A percentile compares a stretch with the other conserved stretches of the same genome.
phyloP scores from a whole-genome alignment of 2,888 invertebrate species.

The Lithosia quadra region DNA sequence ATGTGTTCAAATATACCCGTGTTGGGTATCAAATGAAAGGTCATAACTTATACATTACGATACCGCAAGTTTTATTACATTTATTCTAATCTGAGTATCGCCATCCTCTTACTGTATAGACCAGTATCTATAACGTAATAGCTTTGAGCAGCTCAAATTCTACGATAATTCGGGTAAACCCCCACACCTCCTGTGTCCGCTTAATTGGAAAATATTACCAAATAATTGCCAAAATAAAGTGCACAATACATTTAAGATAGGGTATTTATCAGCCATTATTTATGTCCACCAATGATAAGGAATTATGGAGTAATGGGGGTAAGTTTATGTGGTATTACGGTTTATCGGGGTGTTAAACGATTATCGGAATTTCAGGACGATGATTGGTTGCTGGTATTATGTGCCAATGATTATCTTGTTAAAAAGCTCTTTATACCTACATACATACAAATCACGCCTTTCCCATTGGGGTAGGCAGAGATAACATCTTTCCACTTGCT shows the following conservation, averaged over 20 bases:
- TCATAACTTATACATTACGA: too few relatives aligned
- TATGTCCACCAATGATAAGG: constrained; percentile 59
- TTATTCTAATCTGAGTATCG: constrained; percentile 10
- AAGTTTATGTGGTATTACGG: constrained; percentile 42
- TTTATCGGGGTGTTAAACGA: constrained; percentile 47
- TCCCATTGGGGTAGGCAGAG: too few relatives aligned
- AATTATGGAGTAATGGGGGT: constrained; percentile 52
- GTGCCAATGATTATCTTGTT: not conserved
- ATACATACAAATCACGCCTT: too few relatives aligned
- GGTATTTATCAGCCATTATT: constrained; percentile 56
- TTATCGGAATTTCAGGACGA: constrained; percentile 33
- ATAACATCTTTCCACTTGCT: too few relatives aligned
- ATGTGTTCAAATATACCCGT: too few relatives aligned
- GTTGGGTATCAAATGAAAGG: too few relatives aligned
- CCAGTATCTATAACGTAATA: constrained; percentile 58
- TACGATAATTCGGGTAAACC: constrained; percentile 79
- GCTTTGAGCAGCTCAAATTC: constrained; percentile 72
- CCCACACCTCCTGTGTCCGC: constrained; percentile 67
- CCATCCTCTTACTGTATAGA: constrained; percentile 26
- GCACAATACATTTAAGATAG: constrained; percentile 50
- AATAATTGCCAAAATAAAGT: constrained; percentile 69
- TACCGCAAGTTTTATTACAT: too few relatives aligned
- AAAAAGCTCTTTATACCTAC: not conserved
- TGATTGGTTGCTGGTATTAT: constrained; percentile 8
- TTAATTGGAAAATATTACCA: constrained; percentile 80